A percentile compares a stretch with the other conserved stretches of the same genome.
phyloP scores from a whole-genome alignment of 2,113 vertebrate genomes.

The Zootoca vivipara region DNA sequence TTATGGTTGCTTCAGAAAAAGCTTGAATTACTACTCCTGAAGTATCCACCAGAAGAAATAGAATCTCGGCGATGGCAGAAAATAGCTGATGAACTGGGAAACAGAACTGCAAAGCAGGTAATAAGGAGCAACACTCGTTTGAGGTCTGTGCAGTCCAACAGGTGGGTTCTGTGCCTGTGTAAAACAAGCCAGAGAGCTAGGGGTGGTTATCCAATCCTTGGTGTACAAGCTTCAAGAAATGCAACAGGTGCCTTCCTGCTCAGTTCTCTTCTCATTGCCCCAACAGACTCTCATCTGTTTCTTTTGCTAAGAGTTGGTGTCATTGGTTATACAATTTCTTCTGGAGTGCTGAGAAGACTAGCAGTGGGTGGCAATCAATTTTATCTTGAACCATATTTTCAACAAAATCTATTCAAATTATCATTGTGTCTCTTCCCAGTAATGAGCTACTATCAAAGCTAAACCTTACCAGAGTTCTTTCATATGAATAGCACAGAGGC shows the following conservation, averaged over 20 bases:
- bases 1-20: slow-evolving; percentile 85
- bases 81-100: slow-evolving; percentile 94
- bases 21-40: slow-evolving; percentile 93
- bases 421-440: background rate
- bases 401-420: background rate
- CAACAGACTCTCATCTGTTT: background rate
- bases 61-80: slow-evolving; percentile 98
- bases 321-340: background rate
- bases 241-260: background rate
- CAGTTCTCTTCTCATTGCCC: background rate
- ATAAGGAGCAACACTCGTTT: background rate
- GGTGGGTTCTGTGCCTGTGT: background rate
- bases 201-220: background rate
- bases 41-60: slow-evolving; percentile 95
- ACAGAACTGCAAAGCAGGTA: slow-evolving; percentile 97
- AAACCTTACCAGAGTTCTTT: background rate
- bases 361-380: background rate
- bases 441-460: no score
- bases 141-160: background rate
- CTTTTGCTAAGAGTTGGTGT: background rate
- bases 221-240: background rate
- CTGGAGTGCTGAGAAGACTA: background rate
- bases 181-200: background rate
- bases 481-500: background rate
- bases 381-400: background rate